Conservation (phyloP, 2,797 vertebrate species). For the Coccyzus lansbergi region DNA sequence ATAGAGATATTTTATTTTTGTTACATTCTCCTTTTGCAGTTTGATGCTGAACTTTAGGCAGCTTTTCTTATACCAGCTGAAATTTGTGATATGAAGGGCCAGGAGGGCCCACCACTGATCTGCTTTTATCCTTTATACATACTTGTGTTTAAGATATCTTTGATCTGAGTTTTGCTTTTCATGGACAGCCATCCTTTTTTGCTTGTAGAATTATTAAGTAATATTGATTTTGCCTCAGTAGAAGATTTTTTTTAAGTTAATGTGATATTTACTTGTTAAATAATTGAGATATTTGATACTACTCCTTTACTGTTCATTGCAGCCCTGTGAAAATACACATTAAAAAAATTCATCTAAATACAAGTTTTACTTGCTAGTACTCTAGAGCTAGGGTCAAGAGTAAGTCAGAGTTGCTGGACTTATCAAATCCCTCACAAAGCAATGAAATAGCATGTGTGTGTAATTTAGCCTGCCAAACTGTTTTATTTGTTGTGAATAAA, state of each 20-base stretch:
- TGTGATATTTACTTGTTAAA: not conserved
- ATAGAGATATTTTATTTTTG: not conserved
- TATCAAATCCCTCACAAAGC: not conserved
- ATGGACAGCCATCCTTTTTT: not conserved
- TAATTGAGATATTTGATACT: not conserved
- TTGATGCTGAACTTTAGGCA: not conserved
- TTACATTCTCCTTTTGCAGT: not conserved
- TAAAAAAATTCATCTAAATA: not conserved
- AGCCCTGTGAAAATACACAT: not conserved
- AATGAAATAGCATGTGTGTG: not conserved
- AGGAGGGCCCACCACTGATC: not conserved
- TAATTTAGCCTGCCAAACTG: not conserved
- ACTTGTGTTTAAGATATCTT: not conserved
- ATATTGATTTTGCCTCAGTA: not conserved
- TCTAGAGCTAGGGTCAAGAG: not conserved
- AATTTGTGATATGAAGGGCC: not conserved
- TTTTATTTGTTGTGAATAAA: not conserved
- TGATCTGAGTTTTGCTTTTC: not conserved
- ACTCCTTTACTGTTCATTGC: not conserved
- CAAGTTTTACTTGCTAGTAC: not conserved
- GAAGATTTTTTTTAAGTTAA: not conserved
- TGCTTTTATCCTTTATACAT: not conserved
- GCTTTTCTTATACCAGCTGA: not conserved
- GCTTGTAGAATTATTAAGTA: not conserved
- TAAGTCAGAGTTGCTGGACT: not conserved